Conservation (phyloP, 2,797 vertebrate genomes). For the Sardinella longiceps region DNA sequence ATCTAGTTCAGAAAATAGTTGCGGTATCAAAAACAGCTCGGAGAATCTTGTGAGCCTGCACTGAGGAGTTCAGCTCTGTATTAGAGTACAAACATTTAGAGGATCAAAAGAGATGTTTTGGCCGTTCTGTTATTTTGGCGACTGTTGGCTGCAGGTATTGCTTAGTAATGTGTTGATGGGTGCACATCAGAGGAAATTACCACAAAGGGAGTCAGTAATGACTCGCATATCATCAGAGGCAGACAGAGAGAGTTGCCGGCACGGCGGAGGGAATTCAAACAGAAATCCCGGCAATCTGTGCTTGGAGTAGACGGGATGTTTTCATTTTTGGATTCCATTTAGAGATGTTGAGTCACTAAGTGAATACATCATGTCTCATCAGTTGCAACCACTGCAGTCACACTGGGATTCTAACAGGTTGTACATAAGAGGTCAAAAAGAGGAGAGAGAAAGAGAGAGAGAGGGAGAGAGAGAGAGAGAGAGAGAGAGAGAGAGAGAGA, state of each 20-base stretch:
- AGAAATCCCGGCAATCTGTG: neutral
- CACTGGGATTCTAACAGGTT: neutral
- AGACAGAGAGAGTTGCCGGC: neutral
- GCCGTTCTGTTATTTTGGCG: neutral
- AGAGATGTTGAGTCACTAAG: neutral
- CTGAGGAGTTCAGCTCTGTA: neutral
- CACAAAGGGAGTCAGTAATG: neutral
- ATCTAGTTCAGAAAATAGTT: neutral
- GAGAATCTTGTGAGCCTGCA: neutral
- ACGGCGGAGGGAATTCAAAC: neutral
- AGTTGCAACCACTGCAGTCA: neutral
- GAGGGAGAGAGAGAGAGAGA: slow-evolving; percentile 9
- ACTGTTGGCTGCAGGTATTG: neutral
- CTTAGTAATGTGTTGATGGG: neutral
- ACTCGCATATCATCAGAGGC: neutral
- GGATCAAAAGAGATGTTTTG: neutral
- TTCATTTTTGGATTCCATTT: neutral
- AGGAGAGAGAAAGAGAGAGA: neutral
- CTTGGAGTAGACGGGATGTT: neutral
- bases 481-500: slow-evolving; percentile 17
- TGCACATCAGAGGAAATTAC: neutral
- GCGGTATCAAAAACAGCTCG: neutral
- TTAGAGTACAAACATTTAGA: neutral
- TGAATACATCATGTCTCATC: neutral
- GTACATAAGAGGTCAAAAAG: neutral